Evolutionary conservation across 2,797 vertebrate species (phyloP).

Genomic region (Phoeniculus purpureus): DNA sequence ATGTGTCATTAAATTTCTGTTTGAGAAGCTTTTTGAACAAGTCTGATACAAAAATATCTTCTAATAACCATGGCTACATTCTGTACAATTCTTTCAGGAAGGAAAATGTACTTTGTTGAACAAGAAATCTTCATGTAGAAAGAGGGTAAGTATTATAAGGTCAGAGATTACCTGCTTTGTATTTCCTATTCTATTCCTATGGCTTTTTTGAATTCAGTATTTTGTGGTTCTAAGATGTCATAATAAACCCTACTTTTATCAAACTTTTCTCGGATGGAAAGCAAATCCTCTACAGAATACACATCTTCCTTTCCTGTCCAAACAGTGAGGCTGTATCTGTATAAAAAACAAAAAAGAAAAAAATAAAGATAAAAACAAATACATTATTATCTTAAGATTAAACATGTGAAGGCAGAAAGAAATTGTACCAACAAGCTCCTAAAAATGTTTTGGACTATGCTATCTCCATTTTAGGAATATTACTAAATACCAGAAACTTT

Average conservation of each 20-base stretch:
- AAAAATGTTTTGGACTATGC: not conserved
- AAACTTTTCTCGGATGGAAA: constrained; percentile 81
- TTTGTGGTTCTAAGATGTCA: constrained; percentile 86
- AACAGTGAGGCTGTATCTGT: constrained; percentile 90
- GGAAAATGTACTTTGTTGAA: not conserved
- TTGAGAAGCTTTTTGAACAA: not conserved
- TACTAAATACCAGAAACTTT: not conserved
- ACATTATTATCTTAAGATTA: not conserved
- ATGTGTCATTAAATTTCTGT: not conserved
- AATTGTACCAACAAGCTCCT: not conserved
- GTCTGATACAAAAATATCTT: not conserved
- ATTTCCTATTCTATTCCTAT: constrained; percentile 46
- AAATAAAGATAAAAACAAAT: not conserved
- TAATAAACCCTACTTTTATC: constrained; percentile 87
- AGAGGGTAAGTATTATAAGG: not conserved
- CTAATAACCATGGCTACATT: fast-evolving
- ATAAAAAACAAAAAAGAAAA: not conserved
- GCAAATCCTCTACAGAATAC: constrained; percentile 83
- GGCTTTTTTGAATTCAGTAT: constrained; percentile 76
- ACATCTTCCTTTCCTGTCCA: constrained; percentile 87
- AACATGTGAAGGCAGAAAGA: not conserved
- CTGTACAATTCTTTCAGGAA: not conserved
- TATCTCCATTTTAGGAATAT: not conserved
- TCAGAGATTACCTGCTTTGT: not conserved
- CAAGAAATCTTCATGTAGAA: not conserved